Evolutionary conservation across 2,888 invertebrate species (phyloP).

Genomic region (Elegia similella): DNA sequence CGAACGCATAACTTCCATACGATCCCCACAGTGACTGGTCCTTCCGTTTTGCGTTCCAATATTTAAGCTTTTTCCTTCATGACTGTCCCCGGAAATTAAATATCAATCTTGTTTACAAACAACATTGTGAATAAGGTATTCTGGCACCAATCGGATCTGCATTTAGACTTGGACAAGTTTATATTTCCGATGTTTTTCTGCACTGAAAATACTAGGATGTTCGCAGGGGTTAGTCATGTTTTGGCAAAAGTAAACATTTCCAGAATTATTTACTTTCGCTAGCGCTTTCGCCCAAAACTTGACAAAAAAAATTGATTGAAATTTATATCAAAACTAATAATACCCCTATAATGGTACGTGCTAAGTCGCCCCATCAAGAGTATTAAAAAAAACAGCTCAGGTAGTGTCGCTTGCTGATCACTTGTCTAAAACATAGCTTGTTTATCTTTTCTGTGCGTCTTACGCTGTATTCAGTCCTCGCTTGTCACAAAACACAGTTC

Average conservation of each 20-base stretch:
- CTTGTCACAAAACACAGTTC: no score
- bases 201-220: neutral
- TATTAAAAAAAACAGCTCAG: no score
- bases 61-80: neutral
- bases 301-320: no score
- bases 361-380: no score
- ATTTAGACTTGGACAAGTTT: neutral
- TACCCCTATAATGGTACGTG: no score
- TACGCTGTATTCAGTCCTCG: no score
- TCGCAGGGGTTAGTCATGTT: neutral
- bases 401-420: no score
- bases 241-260: neutral
- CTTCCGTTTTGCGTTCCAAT: neutral
- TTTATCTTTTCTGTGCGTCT: no score
- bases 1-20: neutral
- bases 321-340: no score
- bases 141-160: neutral
- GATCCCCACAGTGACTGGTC: neutral
- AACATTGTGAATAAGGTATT: neutral
- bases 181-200: neutral
- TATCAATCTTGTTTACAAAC: neutral
- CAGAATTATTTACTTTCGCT: neutral
- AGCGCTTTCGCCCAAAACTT: no score
- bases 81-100: neutral
- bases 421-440: no score